Percentiles rank a stretch among this genome's conserved stretches.
Evolutionary conservation across 2,797 vertebrate genomes (phyloP).

Genomic region (Sebastes dallii): DNA sequence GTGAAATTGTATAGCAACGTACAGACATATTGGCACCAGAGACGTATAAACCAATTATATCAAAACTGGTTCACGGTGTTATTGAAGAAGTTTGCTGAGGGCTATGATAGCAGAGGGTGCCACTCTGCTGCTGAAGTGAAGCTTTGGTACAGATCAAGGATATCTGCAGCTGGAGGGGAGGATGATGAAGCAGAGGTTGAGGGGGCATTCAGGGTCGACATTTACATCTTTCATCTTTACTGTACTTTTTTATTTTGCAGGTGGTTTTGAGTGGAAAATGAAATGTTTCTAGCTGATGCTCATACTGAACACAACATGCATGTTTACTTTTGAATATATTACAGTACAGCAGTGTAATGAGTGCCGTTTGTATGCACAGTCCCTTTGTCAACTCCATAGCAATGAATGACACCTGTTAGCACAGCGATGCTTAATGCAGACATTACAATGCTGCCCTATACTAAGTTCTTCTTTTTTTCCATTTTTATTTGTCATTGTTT

Average conservation of each 20-base stretch:
- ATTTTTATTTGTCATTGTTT: slow-evolving; percentile 3
- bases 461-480: neutral
- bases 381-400: neutral
- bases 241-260: neutral
- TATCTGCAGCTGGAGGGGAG: slow-evolving; percentile 1
- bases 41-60: slow-evolving; percentile 30
- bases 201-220: neutral
- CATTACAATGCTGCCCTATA: neutral
- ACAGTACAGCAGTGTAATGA: neutral
- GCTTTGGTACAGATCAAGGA: slow-evolving; percentile 3
- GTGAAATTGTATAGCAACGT: neutral
- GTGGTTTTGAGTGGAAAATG: neutral
- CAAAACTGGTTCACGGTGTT: slow-evolving; percentile 9
- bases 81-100: slow-evolving; percentile 19
- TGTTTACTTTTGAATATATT: slow-evolving; percentile 7
- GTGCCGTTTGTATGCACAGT: slow-evolving; percentile 5
- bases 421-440: neutral
- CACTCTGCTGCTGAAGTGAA: neutral
- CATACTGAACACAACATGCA: neutral
- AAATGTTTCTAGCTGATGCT: neutral
- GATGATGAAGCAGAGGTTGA: neutral
- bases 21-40: neutral
- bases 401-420: slow-evolving; percentile 9
- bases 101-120: neutral
- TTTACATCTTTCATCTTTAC: neutral